These are phyloP conservation scores for Spodoptera exigua DNA, from an alignment of 2,888 invertebrate genomes.

Conservation along the genomic window DNA sequence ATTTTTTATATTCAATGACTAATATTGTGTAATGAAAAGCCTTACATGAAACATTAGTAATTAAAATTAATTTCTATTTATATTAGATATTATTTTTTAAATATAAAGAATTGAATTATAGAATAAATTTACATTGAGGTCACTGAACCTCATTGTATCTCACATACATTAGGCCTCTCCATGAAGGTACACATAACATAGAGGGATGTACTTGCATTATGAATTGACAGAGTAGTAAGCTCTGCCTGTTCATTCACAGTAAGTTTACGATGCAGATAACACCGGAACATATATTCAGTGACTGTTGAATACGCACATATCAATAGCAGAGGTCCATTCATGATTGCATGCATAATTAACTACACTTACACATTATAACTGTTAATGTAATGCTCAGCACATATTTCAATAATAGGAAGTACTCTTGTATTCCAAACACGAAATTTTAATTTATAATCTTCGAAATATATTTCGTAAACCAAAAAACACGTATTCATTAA, in stretches of 20 bases:
- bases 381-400: constrained; percentile 38
- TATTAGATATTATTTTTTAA: too few species aligned
- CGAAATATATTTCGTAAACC: constrained; percentile 17
- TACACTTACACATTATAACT: constrained; percentile 55
- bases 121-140: too few species aligned
- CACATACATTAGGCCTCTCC: too few species aligned
- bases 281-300: constrained; percentile 64
- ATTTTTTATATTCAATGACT: background rate
- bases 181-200: background rate
- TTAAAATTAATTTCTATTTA: too few species aligned
- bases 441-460: constrained; percentile 19
- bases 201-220: constrained; percentile 23
- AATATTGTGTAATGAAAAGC: background rate
- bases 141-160: too few species aligned
- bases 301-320: constrained; percentile 66
- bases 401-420: constrained; percentile 36
- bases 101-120: too few species aligned
- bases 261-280: constrained; percentile 71
- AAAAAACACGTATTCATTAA: constrained; percentile 24
- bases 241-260: constrained; percentile 63
- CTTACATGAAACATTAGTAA: too few species aligned
- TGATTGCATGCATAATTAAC: constrained; percentile 81
- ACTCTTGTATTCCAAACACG: constrained; percentile 15
- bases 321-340: constrained; percentile 74
- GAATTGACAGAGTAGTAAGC: constrained; percentile 45